Evolutionary conservation across 2,888 invertebrate species (phyloP), one percentile per base, ranked within the genome.

Genomic region (Cheilosia scutellata): DNA sequence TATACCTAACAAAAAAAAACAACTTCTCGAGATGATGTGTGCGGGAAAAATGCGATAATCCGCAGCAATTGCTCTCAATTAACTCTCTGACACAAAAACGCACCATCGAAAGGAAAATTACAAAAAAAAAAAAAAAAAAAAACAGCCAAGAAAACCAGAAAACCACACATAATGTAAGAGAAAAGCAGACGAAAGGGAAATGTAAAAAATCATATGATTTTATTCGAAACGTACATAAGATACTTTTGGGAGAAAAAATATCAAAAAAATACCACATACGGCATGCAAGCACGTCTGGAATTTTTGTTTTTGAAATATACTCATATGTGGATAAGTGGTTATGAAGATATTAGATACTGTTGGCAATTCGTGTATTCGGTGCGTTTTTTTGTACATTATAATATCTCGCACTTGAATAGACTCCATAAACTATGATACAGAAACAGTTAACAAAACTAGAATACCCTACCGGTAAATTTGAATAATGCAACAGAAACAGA

Each of bases 51-150:
- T 84, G 80, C 71, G 84, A 86, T 80, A 76, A 86, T 86, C 84
- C 60, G 47, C 66, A 80, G 76, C 80, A 76, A 84, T 75, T 84
- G 70, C 75, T 80, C 80, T 80, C 84, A 84, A 84, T 84, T 80
- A 84, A 83, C 62, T 68, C 60, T 72, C 72, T 72, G 55, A 78
- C 55, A 70, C 58, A 75, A 79, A 70, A 70, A 75, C 76, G 68
- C 82, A 82, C 82, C 51, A 86, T 75, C 65, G 65, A 80, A 74
- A 74, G 74, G 66, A 80, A 80, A 80, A 79, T 72, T 70, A 44
- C 13, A 66, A 78, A 33, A 68, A 70, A 29, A 63, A 57, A 66
- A 78, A 33, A 68, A 70, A 29, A 63, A 57, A 9, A 11, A 29
- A 4, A 29, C 29, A 29, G 29, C 9, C 44, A 37, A 33, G 58